Conservation (phyloP, 2,797 vertebrate genomes). For the Tinamus major region DNA sequence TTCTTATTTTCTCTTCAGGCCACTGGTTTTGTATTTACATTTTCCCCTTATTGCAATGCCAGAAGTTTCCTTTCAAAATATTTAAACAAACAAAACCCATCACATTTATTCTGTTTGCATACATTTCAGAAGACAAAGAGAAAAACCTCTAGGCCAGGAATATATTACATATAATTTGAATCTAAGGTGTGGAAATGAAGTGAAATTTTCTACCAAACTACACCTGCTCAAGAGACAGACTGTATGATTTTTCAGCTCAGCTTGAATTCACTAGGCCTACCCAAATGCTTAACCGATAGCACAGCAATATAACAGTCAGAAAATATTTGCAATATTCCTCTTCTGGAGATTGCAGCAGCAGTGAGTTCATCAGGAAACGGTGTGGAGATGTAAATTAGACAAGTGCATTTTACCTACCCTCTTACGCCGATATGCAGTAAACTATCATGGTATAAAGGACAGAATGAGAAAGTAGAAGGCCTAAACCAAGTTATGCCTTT, state of each 20-base stretch:
- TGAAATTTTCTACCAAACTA: background rate
- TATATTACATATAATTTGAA: background rate
- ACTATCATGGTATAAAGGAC: background rate
- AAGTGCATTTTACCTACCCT: background rate
- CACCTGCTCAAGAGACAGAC: background rate
- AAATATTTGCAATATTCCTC: background rate
- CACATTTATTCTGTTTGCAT: background rate
- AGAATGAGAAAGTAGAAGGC: background rate
- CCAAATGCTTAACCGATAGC: background rate
- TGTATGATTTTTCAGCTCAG: background rate
- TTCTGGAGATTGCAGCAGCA: background rate
- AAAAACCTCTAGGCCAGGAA: background rate
- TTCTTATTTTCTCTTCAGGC: background rate
- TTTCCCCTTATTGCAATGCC: background rate
- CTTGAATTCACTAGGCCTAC: background rate
- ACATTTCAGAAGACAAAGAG: background rate
- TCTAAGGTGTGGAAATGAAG: background rate
- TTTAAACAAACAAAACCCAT: background rate
- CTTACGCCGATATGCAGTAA: background rate
- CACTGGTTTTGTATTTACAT: background rate
- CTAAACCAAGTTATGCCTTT: background rate
- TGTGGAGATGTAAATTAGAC: background rate
- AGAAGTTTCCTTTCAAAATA: background rate
- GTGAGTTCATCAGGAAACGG: background rate
- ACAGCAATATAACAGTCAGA: background rate